Conservation (phyloP, 2,888 invertebrate genomes). For the Scaptomyza polygonia region DNA sequence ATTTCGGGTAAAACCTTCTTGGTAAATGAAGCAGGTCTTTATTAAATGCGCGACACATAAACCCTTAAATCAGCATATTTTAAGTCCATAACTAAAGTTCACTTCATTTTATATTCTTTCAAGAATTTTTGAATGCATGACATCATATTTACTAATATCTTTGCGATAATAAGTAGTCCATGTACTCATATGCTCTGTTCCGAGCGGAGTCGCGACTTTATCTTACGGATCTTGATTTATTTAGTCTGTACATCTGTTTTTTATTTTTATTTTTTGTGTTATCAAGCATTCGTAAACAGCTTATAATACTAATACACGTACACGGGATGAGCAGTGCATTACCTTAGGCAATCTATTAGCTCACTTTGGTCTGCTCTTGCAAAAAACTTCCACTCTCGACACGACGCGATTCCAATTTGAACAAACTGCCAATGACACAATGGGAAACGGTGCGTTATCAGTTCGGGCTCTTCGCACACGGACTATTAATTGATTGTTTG, state of each 20-base stretch:
- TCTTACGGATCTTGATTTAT: slow-evolving; percentile 63
- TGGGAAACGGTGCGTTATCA: slow-evolving; percentile 53
- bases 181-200: slow-evolving; percentile 16
- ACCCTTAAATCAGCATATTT: slow-evolving; percentile 36
- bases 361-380: slow-evolving; percentile 37
- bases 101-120: slow-evolving; percentile 6
- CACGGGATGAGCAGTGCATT: slow-evolving; percentile 52
- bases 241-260: slow-evolving; percentile 11
- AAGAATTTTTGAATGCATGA: slow-evolving; percentile 47
- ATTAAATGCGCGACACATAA: slow-evolving; percentile 65
- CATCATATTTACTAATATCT: slow-evolving; percentile 49
- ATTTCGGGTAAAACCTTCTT: slow-evolving; percentile 62
- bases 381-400: slow-evolving; percentile 61
- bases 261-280: slow-evolving; percentile 2
- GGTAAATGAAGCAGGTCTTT: slow-evolving; percentile 67
- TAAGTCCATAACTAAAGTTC: slow-evolving; percentile 42
- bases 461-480: slow-evolving; percentile 28
- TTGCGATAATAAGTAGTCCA: slow-evolving; percentile 21
- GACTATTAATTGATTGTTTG: slow-evolving; percentile 71
- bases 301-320: slow-evolving; percentile 1
- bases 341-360: slow-evolving; percentile 45
- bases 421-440: slow-evolving; percentile 63
- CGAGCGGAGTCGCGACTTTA: slow-evolving; percentile 18
- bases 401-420: slow-evolving; percentile 71
- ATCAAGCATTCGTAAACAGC: slow-evolving; percentile 15